Evolutionary conservation across 1,140 invertebrate genomes (phyloP), one percentile per base, ranked within the genome.

Genomic region (Branchinecta lindahli): DNA sequence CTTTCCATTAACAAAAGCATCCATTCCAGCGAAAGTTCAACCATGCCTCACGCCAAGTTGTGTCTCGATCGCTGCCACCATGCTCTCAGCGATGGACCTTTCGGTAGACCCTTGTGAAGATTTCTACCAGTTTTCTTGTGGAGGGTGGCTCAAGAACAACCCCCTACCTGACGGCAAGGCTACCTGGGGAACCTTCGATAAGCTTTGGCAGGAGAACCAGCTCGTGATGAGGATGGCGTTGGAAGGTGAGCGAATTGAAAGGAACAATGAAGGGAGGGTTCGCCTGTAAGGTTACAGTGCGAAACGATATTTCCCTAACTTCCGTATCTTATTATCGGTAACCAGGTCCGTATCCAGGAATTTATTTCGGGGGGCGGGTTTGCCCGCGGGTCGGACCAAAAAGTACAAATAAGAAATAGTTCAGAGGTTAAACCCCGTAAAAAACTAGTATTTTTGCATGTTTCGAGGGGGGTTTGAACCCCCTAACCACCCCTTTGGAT

Each of bases 151-250:
- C 44, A 86, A 87, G 75, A 86, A 87, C 67, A 95, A 96, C 80
- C 91, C 92, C 0, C 90, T 96, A 72, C 94, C 94, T 0, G 82
- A 77, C 20, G 77, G 79, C 66, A 90, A 92, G 77, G 88, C 88
- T n/a, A 88, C 86, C 68, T 96, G 94, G 94, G 91, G 91, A 20
- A 94, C 92, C n/a, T 96, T 96, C 78, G 88, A 88, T 66, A 94
- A 95, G 78, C 82, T 97, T 66, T 91, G 93, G 77, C 87, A 95
- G 75, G 86, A 93, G 75, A 96, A 96, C 79, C 91, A 96, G 76
- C 79, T 94, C 44, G 86, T 93, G n/a, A 87, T 97, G 72, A 91
- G 92, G 80, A 91, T 89, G 78, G 89, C 89, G 52, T 80, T 97
- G 74, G 92, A 61, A 61, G 52, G 81, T 81, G 73, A 73, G 75